phyloP scores from a whole-genome alignment of 1,140 invertebrate species.

The Papilio aristodemus region DNA sequence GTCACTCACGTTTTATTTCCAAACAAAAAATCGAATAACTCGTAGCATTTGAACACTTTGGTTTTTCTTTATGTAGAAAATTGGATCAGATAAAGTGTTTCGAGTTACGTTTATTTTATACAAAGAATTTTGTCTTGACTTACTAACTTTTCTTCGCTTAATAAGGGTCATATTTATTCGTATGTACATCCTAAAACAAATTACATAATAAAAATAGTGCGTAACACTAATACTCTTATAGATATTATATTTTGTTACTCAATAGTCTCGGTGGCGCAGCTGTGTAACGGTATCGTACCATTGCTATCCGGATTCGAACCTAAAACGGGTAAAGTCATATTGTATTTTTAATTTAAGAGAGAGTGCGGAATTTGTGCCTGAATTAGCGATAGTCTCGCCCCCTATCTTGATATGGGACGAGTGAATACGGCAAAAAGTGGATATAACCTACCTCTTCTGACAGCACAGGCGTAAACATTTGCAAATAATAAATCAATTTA shows the following conservation, averaged over 20 bases:
- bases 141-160: not conserved
- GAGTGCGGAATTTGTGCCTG: no score
- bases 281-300: no score
- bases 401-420: no score
- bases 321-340: no score
- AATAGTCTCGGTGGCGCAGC: not conserved
- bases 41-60: not conserved
- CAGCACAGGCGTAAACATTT: no score
- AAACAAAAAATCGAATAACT: not conserved
- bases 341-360: no score
- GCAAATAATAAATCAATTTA: no score
- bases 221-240: not conserved
- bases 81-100: slow-evolving; percentile 7
- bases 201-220: not conserved
- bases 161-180: not conserved
- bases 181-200: not conserved
- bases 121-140: slow-evolving; percentile 4
- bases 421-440: no score
- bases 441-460: no score
- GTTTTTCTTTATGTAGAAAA: not conserved
- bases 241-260: not conserved
- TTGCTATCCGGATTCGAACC: no score
- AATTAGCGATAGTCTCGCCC: no score
- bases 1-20: no score
- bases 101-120: not conserved